Evolutionary conservation across 2,113 vertebrate genomes (phyloP).

Genomic region (Ondatra zibethicus): DNA sequence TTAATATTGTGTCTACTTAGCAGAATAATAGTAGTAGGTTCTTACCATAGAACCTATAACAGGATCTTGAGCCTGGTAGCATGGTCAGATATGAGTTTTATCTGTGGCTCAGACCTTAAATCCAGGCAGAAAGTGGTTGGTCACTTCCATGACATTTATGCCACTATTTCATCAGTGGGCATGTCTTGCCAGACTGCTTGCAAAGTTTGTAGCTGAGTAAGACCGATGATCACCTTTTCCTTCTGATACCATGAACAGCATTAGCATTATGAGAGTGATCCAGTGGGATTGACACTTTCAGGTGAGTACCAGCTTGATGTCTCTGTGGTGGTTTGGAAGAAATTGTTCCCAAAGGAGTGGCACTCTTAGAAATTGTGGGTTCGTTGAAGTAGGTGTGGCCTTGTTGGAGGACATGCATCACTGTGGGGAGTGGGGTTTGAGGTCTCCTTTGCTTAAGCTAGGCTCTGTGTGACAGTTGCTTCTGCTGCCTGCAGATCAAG

Average conservation of each 20-base stretch:
- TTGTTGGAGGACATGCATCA: neutral
- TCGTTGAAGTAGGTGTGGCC: neutral
- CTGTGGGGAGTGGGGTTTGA: neutral
- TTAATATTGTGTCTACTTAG: neutral
- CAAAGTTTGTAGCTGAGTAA: neutral
- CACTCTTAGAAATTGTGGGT: neutral
- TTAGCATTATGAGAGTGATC: neutral
- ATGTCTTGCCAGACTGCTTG: neutral
- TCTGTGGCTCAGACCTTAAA: neutral
- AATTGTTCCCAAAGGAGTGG: neutral
- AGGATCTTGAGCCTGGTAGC: neutral
- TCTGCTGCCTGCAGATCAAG: neutral
- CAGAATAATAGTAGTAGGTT: neutral
- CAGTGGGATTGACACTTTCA: neutral
- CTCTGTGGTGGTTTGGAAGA: neutral
- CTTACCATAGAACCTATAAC: neutral
- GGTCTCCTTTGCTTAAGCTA: neutral
- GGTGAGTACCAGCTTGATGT: neutral
- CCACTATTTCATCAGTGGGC: neutral
- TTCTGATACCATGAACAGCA: neutral
- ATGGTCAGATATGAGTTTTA: neutral
- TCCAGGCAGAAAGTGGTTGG: neutral
- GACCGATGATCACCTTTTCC: too few species aligned
- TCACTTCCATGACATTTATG: neutral
- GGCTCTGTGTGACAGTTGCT: neutral